Base-by-base conservation (phyloP, 2,797 vertebrate genomes). In the Acropternis orthonyx region DNA sequence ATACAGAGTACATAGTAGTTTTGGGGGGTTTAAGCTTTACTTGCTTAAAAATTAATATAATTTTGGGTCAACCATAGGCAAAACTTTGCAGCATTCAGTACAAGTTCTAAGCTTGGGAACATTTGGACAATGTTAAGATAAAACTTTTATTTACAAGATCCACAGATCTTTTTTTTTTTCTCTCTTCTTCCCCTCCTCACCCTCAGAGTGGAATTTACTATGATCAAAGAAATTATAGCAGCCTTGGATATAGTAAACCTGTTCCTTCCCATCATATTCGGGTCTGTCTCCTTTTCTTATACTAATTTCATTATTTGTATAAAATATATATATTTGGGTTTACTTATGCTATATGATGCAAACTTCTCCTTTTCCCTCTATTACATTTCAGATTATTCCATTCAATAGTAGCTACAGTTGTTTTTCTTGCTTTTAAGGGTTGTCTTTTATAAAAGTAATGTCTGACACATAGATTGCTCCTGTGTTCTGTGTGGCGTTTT, bases 151-250 rank as follows among this genome's bases (percentile, higher is more conserved):
- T 88, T 84, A 22, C 26, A 91, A n/a, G 9, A 54, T 82, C 18
- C 86, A 14, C 41, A 88, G n/a, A 69, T 77, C 34, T 27, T 93
- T 52, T 54, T 93, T 52, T 54, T 82, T 80, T 79, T 79, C 12
- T 95, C 87, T 92, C 27, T 63, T 91, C 91, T 94, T 96, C 51
- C 14, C 20, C 48, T 18, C 18, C 14, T 66, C 39, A 54, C 16
- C 88, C 97, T 95, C 98, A 99, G 99, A 98, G 98, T 95, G 99
- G 99, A 97, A 97, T 99, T 94, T 99, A 99, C 98, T 98, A 98
- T 72, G 99, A 99, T 98, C 98, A 99, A 96, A 99, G 98, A 98
- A 99, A 98, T 97, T 99, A 99, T 98, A 98, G 96, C 98, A 99
- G 98, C 97, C 98, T 99, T 96, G 98, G 96, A 97, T 98, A 97